Evolutionary conservation across 2,888 invertebrate species (phyloP).

Genomic region (Glyphotaelius pellucidus): DNA sequence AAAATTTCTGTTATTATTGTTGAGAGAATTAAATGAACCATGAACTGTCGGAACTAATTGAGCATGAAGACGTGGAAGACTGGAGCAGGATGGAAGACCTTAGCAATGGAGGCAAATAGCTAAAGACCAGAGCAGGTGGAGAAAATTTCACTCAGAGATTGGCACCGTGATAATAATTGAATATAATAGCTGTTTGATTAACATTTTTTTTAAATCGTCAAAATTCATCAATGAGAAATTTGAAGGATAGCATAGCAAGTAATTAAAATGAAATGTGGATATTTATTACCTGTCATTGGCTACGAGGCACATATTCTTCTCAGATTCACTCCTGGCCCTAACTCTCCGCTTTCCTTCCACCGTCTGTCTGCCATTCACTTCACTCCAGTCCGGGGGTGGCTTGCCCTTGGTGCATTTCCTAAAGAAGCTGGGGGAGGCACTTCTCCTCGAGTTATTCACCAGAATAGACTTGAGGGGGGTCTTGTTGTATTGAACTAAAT

Average conservation of each 20-base stretch:
- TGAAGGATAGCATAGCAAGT: neutral
- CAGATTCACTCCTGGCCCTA: conserved; percentile 76
- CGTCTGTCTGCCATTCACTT: conserved; percentile 41
- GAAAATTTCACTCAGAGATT: neutral
- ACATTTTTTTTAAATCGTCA: neutral
- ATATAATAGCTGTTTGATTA: neutral
- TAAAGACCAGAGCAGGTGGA: neutral
- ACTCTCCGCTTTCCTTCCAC: conserved; percentile 74
- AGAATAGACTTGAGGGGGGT: conserved; percentile 62
- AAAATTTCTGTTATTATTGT: neutral
- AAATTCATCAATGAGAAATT: neutral
- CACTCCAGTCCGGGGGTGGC: conserved; percentile 57
- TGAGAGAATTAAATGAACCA: neutral
- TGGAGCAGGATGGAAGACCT: neutral
- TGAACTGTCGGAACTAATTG: neutral
- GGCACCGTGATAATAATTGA: neutral
- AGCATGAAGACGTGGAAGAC: neutral
- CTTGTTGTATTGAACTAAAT: conserved; percentile 50
- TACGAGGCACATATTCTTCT: conserved; percentile 69
- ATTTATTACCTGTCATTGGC: conserved; percentile 56
- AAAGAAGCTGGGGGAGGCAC: conserved; percentile 63
- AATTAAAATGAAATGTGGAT: neutral
- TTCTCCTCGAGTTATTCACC: conserved; percentile 62
- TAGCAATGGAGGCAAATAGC: neutral
- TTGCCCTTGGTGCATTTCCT: conserved; percentile 60